Percentiles rank a stretch among this genome's conserved stretches.
Conservation (phyloP, 2,888 invertebrate species). For the Operophtera brumata region DNA sequence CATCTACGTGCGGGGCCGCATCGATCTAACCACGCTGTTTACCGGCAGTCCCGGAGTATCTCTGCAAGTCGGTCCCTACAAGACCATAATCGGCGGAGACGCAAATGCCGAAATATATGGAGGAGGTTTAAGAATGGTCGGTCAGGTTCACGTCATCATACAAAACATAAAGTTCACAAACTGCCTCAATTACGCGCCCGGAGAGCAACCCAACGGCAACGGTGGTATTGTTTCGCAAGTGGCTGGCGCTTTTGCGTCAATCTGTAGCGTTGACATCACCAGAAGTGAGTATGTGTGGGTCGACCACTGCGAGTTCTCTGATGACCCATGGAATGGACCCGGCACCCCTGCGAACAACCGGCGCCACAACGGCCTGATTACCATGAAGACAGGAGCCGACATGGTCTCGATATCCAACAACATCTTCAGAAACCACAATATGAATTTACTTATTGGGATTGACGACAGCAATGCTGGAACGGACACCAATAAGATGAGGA, state of each 20-base stretch:
- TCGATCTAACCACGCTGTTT: slow-evolving; percentile 9
- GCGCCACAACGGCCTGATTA: slow-evolving; percentile 7
- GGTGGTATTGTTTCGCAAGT: slow-evolving; percentile 13
- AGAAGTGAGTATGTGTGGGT: slow-evolving; percentile 9
- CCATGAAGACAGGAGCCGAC: background rate
- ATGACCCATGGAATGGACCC: slow-evolving; percentile 19
- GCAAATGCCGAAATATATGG: slow-evolving; percentile 15
- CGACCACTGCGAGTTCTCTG: slow-evolving; percentile 19
- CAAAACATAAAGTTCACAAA: slow-evolving; percentile 16
- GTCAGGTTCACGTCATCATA: slow-evolving; percentile 18
- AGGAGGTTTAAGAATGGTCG: background rate
- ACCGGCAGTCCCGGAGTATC: slow-evolving; percentile 7
- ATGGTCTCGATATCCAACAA: slow-evolving; percentile 15
- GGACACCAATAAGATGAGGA: background rate
- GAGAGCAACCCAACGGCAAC: slow-evolving; percentile 18
- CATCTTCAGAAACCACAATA: slow-evolving; percentile 13
- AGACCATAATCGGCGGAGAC: slow-evolving; percentile 9
- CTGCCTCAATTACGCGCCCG: slow-evolving; percentile 9
- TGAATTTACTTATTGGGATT: background rate
- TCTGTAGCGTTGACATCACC: slow-evolving; percentile 8
- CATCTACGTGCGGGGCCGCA: slow-evolving; percentile 4
- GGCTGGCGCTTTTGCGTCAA: background rate
- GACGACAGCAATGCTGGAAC: background rate
- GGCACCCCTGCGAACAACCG: background rate
- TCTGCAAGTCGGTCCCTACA: slow-evolving; percentile 3